These are phyloP conservation scores for Isichthys henryi DNA, from an alignment of 2,113 vertebrate species.

Conservation along the genomic window DNA sequence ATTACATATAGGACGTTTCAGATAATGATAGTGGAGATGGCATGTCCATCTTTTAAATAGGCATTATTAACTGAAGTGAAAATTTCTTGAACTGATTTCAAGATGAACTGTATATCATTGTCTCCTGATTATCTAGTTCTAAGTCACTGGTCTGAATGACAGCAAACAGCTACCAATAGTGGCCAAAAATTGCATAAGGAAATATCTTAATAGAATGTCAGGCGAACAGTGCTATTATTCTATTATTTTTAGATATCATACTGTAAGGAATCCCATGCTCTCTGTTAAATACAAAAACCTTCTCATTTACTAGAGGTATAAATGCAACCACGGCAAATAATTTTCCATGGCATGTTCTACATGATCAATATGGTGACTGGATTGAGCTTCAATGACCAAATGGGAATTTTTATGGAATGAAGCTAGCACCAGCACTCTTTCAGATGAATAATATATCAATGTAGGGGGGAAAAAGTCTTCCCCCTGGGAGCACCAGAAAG, in stretches of 20 bases:
- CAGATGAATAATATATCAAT: slow-evolving; percentile 57
- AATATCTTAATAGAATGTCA: not conserved
- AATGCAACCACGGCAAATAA: not conserved
- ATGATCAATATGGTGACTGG: not conserved
- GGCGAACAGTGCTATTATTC: not conserved
- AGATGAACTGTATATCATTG: not conserved
- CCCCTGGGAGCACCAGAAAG: slow-evolving; percentile 24
- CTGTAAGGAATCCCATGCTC: not conserved
- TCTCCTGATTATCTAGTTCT: not conserved
- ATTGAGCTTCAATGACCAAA: slow-evolving; percentile 44
- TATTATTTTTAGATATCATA: not conserved
- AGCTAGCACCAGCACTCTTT: slow-evolving; percentile 27
- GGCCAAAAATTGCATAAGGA: slow-evolving; percentile 7
- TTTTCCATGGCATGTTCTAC: not conserved
- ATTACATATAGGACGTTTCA: not conserved
- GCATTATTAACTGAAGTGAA: not conserved
- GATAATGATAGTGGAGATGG: not conserved
- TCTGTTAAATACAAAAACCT: not conserved
- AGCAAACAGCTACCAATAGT: slow-evolving; percentile 22
- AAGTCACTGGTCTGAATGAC: not conserved
- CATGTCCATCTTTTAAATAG: not conserved
- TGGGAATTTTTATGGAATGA: slow-evolving; percentile 52
- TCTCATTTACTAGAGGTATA: not conserved
- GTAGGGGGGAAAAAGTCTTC: slow-evolving; percentile 42
- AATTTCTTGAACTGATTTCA: not conserved